Base-by-base conservation (phyloP, 1,140 invertebrate genomes). In the Diabrotica undecimpunctata region DNA sequence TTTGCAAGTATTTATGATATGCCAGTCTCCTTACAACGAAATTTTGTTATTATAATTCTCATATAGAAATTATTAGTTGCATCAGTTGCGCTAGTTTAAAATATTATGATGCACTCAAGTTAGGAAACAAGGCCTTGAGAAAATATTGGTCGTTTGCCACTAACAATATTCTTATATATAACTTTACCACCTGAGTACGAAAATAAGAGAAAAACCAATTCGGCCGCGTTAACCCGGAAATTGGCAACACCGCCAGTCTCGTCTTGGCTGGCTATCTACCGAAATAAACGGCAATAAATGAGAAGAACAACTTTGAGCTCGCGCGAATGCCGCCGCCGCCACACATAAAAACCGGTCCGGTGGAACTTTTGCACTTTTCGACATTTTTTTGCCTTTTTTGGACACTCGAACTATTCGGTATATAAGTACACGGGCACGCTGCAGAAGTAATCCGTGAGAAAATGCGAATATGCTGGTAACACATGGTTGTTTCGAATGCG, bases 351-450 rank as follows among this genome's bases (percentile, higher is more conserved):
- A 46, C 41, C 41, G 41, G 41, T 46, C 41, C n/a, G 41, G 41
- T 46, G n/a, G n/a, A 46, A 46, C 41, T 46, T 46, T 46, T 46
- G 41, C 41, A 46, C 41, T 46, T 46, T 46, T 46, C 41, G 41
- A 46, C 41, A 46, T 46, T 46, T 46, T 46, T 46, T 46, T 46
- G 41, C 41, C 41, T 46, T 46, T 46, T 46, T 46, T 46, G 41
- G 41, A 10, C n/a, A 6, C 41, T 46, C 8, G 41, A 46, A 46
- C 8, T 46, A 46, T 46, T 46, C n/a, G 41, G 41, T 6, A 46
- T 46, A 46, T 46, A 46, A 46, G 41, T 10, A 46, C 25, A 4
- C 25, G 25, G 25, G 41, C 41, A n/a, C 8, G 41, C n/a, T n/a
- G 41, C n/a, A 46, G 8, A 46, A n/a, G 6, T n/a, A n/a, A 10